A percentile compares a stretch with the other conserved stretches of the same genome.
phyloP scores from a whole-genome alignment of 2,888 invertebrate species.

The Synanthedon andrenaeformis region DNA sequence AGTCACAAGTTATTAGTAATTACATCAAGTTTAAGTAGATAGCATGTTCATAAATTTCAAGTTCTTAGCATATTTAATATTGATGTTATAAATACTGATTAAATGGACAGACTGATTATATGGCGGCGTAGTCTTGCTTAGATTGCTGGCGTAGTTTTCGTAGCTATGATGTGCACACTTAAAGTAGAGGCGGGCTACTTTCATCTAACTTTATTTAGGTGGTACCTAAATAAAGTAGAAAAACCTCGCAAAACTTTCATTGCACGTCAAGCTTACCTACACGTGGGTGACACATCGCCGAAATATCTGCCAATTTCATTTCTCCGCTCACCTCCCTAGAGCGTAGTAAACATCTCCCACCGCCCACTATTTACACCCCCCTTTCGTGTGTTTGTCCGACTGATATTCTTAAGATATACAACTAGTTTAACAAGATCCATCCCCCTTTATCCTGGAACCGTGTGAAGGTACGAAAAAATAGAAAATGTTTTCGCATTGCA shows the following conservation, averaged over 20 bases:
- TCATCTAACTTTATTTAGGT: conserved; percentile 44
- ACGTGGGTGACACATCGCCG: conserved; percentile 58
- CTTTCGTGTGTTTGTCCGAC: conserved; percentile 50
- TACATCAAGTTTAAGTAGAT: too few relatives aligned
- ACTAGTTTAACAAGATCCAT: conserved; percentile 31
- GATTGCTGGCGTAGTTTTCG: too few relatives aligned
- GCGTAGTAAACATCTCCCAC: conserved; percentile 58
- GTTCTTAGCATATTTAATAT: too few relatives aligned
- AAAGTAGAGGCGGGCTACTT: not conserved
- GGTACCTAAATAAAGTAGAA: conserved; percentile 44
- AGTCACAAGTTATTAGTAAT: too few relatives aligned
- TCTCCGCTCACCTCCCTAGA: conserved; percentile 58
- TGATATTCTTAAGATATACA: conserved; percentile 54
- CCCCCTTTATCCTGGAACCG: conserved; percentile 9
- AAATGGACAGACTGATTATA: too few relatives aligned
- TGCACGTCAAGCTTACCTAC: conserved; percentile 47
- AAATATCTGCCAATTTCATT: conserved; percentile 68
- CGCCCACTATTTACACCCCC: conserved; percentile 20
- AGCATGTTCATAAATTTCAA: too few relatives aligned
- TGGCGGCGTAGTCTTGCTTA: too few relatives aligned
- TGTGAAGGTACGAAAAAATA: conserved; percentile 10
- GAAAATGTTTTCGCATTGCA: conserved; percentile 18
- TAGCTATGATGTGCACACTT: not conserved
- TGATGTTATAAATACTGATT: too few relatives aligned
- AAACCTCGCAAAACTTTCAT: conserved; percentile 59